Percentiles rank a stretch among this genome's conserved stretches.
These are phyloP conservation scores for Hydropsyche tenuis DNA, from an alignment of 1,140 invertebrate species.

Conservation along the genomic window DNA sequence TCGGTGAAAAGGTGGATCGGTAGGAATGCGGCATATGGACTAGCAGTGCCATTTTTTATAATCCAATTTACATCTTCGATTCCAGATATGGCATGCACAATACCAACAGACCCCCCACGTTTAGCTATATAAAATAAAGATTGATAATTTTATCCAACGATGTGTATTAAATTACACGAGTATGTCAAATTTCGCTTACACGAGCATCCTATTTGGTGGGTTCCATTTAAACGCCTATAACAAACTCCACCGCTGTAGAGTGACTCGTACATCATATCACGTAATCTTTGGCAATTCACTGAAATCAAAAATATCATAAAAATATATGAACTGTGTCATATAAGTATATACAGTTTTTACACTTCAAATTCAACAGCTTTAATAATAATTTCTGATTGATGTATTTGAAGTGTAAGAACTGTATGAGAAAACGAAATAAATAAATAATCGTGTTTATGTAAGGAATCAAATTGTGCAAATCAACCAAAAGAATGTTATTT, in stretches of 20 bases:
- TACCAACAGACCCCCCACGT: slow-evolving; percentile 80
- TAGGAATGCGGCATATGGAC: slow-evolving; percentile 75
- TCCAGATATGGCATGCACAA: slow-evolving; percentile 75
- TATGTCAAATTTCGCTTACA: slow-evolving; percentile 79
- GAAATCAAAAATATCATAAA: slow-evolving; percentile 29
- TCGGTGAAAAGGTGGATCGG: slow-evolving; percentile 68
- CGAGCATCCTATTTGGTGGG: slow-evolving; percentile 90
- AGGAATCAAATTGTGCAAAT: too few relatives aligned
- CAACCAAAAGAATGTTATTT: too few relatives aligned
- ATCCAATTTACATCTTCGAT: slow-evolving; percentile 76
- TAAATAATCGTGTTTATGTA: too few relatives aligned
- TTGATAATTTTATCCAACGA: not conserved
- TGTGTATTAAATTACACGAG: not conserved
- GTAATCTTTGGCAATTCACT: slow-evolving; percentile 66
- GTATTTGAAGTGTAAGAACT: too few relatives aligned
- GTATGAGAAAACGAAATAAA: too few relatives aligned
- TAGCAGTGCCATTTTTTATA: slow-evolving; percentile 69
- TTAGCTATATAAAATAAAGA: slow-evolving; percentile 61
- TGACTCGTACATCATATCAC: slow-evolving; percentile 81
- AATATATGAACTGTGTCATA: too few relatives aligned
- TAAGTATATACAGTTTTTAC: too few relatives aligned
- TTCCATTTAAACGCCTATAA: slow-evolving; percentile 88
- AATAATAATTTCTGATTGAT: too few relatives aligned
- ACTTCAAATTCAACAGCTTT: too few relatives aligned
- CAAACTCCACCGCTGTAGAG: slow-evolving; percentile 77